Evolutionary conservation across 2,797 vertebrate species (phyloP).

Genomic region (Pitangus sulphuratus): DNA sequence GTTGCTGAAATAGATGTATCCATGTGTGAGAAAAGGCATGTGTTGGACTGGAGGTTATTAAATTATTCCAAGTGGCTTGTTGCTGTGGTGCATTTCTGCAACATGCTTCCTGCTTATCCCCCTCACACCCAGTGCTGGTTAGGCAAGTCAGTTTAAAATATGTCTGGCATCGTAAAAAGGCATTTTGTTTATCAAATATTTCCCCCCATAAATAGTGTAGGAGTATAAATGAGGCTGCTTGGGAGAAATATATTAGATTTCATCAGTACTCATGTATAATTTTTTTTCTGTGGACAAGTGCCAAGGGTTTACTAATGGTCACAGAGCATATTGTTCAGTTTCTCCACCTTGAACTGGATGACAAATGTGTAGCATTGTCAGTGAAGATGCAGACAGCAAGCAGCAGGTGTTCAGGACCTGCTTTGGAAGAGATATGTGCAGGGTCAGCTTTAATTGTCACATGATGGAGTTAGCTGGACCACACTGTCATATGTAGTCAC

Average conservation of each 20-base stretch:
- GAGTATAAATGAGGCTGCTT: not conserved
- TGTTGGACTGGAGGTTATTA: not conserved
- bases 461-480: not conserved
- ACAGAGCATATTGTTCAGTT: constrained; percentile 8
- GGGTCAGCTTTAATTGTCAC: not conserved
- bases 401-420: not conserved
- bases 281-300: not conserved
- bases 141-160: not conserved
- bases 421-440: not conserved
- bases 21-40: not conserved
- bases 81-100: not conserved
- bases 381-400: not conserved
- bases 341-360: not conserved
- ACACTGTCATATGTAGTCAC: not conserved
- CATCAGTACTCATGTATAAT: rapidly evolving
- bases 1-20: not conserved
- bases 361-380: rapidly evolving
- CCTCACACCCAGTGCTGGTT: not conserved
- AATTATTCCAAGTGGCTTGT: constrained; percentile 4
- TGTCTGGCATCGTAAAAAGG: not conserved
- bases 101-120: not conserved
- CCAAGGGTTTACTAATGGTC: not conserved
- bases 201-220: not conserved
- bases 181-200: not conserved
- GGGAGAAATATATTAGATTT: not conserved